Evolutionary conservation across 2,888 invertebrate genomes (phyloP).

Genomic region (Pasiphila rectangulata): DNA sequence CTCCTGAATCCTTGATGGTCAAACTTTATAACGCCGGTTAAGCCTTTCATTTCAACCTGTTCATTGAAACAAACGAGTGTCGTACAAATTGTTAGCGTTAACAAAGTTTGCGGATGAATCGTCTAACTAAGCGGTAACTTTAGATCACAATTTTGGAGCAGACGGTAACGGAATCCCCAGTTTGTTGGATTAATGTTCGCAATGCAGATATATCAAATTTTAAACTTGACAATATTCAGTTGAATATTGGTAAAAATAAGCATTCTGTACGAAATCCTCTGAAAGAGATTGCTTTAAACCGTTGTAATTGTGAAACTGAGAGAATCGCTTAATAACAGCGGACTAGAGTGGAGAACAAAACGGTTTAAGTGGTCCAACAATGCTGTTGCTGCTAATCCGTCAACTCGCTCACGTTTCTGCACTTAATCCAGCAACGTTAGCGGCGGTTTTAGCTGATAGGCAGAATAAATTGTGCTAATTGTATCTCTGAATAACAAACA

Average conservation of each 20-base stretch:
- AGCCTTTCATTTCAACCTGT: conserved; percentile 95
- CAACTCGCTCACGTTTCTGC: conserved; percentile 41
- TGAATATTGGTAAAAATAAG: no score
- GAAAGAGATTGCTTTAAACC: conserved; percentile 6
- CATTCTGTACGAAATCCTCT: neutral
- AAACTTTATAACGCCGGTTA: conserved; percentile 95
- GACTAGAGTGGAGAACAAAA: conserved; percentile 22
- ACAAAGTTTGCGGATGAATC: conserved; percentile 31
- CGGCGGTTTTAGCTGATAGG: conserved; percentile 38
- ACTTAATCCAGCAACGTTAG: conserved; percentile 43
- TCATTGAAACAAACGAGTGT: conserved; percentile 47
- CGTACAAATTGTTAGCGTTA: conserved; percentile 35
- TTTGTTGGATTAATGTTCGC: conserved; percentile 7
- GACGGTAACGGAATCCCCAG: conserved; percentile 4
- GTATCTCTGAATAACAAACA: conserved; percentile 9
- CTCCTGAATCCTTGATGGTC: conserved; percentile 96
- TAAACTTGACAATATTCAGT: neutral
- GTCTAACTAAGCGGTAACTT: conserved; percentile 15
- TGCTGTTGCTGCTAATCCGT: conserved; percentile 43
- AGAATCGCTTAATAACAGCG: conserved; percentile 12
- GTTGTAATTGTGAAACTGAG: conserved; percentile 9
- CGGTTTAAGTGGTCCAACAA: conserved; percentile 36
- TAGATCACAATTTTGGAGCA: conserved; percentile 18
- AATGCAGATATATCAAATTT: conserved; percentile 1
- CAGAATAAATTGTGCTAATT: conserved; percentile 21